These are phyloP conservation scores for Cinclus cinclus DNA, from an alignment of 2,113 vertebrate genomes.

Conservation along the genomic window DNA sequence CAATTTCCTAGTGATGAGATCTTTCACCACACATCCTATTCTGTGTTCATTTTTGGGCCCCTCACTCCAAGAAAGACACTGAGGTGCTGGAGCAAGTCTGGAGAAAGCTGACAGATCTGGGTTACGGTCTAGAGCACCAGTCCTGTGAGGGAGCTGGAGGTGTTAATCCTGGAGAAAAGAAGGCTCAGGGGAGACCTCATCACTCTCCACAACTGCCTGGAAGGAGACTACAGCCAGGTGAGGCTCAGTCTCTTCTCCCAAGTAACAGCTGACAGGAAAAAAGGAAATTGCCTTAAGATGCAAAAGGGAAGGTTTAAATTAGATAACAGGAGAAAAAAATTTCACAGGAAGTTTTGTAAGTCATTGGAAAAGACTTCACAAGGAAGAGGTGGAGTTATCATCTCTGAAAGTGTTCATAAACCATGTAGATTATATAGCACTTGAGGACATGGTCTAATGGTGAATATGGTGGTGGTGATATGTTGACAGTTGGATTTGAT, in stretches of 20 bases:
- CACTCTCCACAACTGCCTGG: rapidly evolving
- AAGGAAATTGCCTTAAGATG: neutral
- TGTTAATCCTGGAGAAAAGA: neutral
- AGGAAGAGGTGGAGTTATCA: neutral
- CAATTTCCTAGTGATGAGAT: neutral
- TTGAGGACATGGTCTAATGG: neutral
- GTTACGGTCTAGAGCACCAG: rapidly evolving
- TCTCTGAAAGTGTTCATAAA: neutral
- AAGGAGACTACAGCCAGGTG: neutral
- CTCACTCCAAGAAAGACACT: neutral
- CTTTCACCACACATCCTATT: rapidly evolving
- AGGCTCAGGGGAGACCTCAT: neutral
- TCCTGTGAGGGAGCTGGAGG: rapidly evolving
- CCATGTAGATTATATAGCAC: neutral
- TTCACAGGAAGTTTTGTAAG: neutral
- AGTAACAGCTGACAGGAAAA: neutral
- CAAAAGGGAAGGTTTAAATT: neutral
- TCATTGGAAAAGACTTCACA: neutral
- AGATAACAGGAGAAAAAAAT: neutral
- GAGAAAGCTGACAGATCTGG: neutral
- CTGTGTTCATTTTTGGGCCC: neutral
- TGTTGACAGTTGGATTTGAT: neutral
- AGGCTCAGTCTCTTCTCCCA: neutral
- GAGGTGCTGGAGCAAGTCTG: neutral
- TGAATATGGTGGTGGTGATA: neutral